phyloP scores from a whole-genome alignment of 2,888 invertebrate species.

The Anthoptus insignis region DNA sequence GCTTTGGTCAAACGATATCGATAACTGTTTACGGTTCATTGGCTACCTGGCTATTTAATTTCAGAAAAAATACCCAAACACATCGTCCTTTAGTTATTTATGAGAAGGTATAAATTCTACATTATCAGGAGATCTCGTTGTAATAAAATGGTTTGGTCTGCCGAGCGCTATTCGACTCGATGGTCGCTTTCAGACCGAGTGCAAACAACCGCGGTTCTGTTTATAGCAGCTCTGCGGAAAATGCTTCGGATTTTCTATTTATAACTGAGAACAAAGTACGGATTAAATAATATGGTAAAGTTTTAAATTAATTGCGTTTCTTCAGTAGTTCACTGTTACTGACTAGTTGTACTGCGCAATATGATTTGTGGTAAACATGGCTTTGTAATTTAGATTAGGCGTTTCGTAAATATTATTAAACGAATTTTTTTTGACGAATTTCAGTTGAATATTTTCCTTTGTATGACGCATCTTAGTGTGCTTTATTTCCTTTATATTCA shows the following conservation, averaged over 20 bases:
- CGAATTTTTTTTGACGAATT: too few relatives aligned
- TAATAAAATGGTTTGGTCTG: constrained; percentile 25
- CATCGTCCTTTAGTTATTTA: neutral
- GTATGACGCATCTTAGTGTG: too few relatives aligned
- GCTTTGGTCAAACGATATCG: too few relatives aligned
- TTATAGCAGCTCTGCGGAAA: constrained; percentile 18
- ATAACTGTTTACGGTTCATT: too few relatives aligned
- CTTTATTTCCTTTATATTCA: too few relatives aligned
- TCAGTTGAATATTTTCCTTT: too few relatives aligned
- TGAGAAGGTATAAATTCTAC: neutral
- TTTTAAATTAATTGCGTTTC: constrained; percentile 10
- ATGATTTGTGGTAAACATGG: neutral
- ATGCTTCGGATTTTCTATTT: constrained; percentile 27
- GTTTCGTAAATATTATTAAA: too few relatives aligned
- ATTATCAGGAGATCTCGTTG: constrained; percentile 16
- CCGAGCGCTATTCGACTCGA: constrained; percentile 20
- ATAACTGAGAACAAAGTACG: constrained; percentile 13
- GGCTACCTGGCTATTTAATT: too few relatives aligned
- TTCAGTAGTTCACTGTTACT: neutral
- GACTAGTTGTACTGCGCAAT: neutral
- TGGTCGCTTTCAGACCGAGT: constrained; percentile 19
- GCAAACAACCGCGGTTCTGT: constrained; percentile 23
- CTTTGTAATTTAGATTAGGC: neutral
- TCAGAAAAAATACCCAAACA: too few relatives aligned
- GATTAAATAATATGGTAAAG: constrained; percentile 12